Conservation (phyloP, 2,113 vertebrate species). For the Elaphurus davidianus region DNA sequence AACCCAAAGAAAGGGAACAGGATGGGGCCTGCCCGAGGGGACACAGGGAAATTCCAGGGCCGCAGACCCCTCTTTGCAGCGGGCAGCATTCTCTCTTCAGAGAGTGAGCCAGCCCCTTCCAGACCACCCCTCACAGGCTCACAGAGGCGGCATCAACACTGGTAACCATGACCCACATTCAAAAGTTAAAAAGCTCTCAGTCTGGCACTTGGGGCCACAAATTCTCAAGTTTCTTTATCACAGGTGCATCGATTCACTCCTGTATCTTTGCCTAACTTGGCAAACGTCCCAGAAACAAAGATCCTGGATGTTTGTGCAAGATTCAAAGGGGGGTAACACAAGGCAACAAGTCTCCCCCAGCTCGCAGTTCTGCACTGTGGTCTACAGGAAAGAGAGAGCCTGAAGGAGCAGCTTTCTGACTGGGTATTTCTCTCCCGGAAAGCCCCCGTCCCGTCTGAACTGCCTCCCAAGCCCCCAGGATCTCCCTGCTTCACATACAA, state of each 20-base stretch:
- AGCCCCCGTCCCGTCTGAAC: neutral
- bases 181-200: neutral
- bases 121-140: neutral
- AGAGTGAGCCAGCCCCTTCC: neutral
- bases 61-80: neutral
- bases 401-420: neutral
- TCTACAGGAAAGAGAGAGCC: neutral
- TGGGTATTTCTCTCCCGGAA: neutral
- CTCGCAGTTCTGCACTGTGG: neutral
- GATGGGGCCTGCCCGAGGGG: neutral
- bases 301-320: neutral
- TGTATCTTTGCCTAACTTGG: neutral
- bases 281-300: constrained; percentile 23
- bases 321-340: neutral
- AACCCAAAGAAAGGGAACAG: neutral
- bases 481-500: neutral
- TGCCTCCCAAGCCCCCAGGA: neutral
- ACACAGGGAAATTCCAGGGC: neutral
- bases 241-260: neutral
- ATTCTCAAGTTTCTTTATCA: neutral
- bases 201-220: neutral
- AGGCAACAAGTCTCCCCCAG: neutral
- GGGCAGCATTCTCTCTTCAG: neutral
- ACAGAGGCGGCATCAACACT: fast-evolving
- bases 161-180: neutral